phyloP scores from a whole-genome alignment of 1,140 invertebrate species.

The Hyles vespertilio region DNA sequence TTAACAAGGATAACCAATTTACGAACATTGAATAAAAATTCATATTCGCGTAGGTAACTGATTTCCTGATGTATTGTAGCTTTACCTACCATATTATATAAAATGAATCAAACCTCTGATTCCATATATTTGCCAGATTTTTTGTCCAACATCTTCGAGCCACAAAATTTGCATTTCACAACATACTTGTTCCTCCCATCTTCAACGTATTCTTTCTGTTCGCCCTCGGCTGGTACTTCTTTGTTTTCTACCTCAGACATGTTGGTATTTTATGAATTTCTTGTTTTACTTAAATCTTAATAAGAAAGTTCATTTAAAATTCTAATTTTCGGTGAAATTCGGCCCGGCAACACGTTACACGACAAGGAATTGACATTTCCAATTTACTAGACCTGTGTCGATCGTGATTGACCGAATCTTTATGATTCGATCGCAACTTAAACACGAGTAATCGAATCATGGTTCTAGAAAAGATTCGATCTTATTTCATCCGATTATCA shows the following conservation, averaged over 20 bases:
- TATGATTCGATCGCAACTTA: too few relatives aligned
- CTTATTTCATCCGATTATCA: too few relatives aligned
- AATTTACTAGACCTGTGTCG: too few relatives aligned
- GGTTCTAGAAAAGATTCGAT: too few relatives aligned
- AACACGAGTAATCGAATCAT: too few relatives aligned
- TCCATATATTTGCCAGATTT: slow-evolving; percentile 76
- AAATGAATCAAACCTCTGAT: slow-evolving; percentile 63
- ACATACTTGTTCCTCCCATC: slow-evolving; percentile 81
- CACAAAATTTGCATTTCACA: slow-evolving; percentile 83
- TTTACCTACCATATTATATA: not conserved
- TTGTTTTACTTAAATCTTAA: slow-evolving; percentile 11
- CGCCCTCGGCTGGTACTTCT: slow-evolving; percentile 20
- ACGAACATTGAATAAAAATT: too few relatives aligned
- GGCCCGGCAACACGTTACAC: too few relatives aligned
- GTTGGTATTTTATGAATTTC: slow-evolving; percentile 6
- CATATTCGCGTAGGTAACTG: too few relatives aligned
- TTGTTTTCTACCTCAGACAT: slow-evolving; percentile 49
- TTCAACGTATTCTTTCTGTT: slow-evolving; percentile 60
- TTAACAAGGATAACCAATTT: too few relatives aligned
- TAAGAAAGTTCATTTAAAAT: slow-evolving; percentile 28
- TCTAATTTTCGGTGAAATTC: slow-evolving; percentile 13
- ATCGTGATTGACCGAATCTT: too few relatives aligned
- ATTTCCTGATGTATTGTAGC: not conserved
- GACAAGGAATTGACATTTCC: too few relatives aligned
- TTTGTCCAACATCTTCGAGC: slow-evolving; percentile 83